Conservation (phyloP, 2,888 invertebrate genomes). For the Unio delphinus region DNA sequence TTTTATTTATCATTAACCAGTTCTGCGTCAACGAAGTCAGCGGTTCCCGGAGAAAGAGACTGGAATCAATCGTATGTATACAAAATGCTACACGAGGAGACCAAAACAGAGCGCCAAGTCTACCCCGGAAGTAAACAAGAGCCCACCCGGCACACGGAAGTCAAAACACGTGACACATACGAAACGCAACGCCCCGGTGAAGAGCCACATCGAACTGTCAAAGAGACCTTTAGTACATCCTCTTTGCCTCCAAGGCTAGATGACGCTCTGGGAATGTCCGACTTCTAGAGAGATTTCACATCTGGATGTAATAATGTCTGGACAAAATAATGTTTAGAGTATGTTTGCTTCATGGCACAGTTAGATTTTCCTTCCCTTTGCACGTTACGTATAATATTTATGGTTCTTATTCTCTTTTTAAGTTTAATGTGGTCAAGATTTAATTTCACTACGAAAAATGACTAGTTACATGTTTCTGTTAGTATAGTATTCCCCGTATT, state of each 20-base stretch:
- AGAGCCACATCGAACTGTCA: slow-evolving; percentile 14
- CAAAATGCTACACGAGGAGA: slow-evolving; percentile 49
- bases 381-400: too few species aligned
- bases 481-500: too few species aligned
- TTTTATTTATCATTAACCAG: too few species aligned
- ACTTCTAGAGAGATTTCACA: slow-evolving; percentile 26
- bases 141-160: slow-evolving; percentile 10
- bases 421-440: too few species aligned
- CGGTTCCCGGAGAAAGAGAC: slow-evolving; percentile 38
- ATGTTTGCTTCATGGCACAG: too few species aligned
- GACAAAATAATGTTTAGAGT: too few species aligned
- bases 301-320: too few species aligned
- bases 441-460: too few species aligned
- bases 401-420: too few species aligned
- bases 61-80: slow-evolving; percentile 53
- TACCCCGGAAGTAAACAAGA: slow-evolving; percentile 14
- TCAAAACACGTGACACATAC: slow-evolving; percentile 10
- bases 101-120: slow-evolving; percentile 15
- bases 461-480: too few species aligned
- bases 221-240: slow-evolving; percentile 11
- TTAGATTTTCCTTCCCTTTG: too few species aligned
- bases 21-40: too few species aligned
- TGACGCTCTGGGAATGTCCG: slow-evolving; percentile 43
- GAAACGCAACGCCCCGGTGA: slow-evolving; percentile 8
- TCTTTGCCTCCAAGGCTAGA: slow-evolving; percentile 22